Base-by-base conservation (phyloP, 2,797 vertebrate species). In the Erithacus rubecula region DNA sequence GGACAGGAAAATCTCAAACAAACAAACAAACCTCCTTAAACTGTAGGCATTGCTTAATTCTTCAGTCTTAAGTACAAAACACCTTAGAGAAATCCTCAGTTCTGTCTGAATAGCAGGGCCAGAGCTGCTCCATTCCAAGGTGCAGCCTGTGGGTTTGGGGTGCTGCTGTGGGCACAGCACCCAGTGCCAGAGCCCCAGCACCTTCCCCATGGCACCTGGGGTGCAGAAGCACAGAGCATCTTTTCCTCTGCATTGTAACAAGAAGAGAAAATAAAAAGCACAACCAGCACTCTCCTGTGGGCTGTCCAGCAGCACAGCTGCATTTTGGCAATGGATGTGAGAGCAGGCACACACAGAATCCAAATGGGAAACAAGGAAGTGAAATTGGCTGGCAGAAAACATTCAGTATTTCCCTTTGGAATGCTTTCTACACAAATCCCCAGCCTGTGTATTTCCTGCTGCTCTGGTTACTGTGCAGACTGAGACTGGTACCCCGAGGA, bases 101-200 rank as follows among this genome's bases (percentile, higher is more conserved):
- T 88, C 72, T 70, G 26, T 26, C 16, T 7, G 29, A 39, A 21
- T n/a, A 59, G 46, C 0, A 1, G 79, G 65, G 47, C 23, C 53
- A 41, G 60, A 27, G 71, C 20, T 44, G 32, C 47, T 91, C 26
- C 32, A 3, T 62, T 60, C 64, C 36, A 26, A 46, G 32, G 11
- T 5, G 2, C 34, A 29, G n/a, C 23, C 62, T 29, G 5, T n/a
- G 47, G 2, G 4, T 2, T 32, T 56, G 36, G 44, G 19, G 46
- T 17, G 3, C 2, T 56, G 75, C 64, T 56, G 37, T 12, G 24
- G 30, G 44, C 58, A 15, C 43, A 51, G 83, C 14, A 2, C 10
- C 0, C 0, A 37, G 43, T 8, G 65, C 56, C 32, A 44, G 60
- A 53, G 34, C 30, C 75, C 23, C 0, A 0, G 7, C 6, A 1